Evolutionary conservation across 1,140 invertebrate species (phyloP).

Genomic region (Musca vetustissima): DNA sequence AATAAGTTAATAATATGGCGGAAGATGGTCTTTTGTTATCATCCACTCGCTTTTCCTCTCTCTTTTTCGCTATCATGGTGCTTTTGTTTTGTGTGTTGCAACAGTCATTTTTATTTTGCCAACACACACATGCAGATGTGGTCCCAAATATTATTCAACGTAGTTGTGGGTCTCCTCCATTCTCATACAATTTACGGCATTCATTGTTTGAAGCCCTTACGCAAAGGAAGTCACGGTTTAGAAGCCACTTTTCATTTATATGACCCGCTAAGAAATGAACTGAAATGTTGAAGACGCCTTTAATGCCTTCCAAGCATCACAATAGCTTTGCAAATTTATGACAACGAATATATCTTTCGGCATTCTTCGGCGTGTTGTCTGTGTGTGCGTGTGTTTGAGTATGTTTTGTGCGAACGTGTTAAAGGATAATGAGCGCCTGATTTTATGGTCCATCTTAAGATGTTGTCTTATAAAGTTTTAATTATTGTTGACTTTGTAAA

Average conservation of each 20-base stretch:
- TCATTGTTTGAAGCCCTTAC: conserved; percentile 6
- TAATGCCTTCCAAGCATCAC: neutral
- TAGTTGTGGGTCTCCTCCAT: neutral
- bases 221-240: conserved; percentile 31
- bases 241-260: conserved; percentile 14
- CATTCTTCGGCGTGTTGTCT: too few relatives aligned
- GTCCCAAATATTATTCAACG: neutral
- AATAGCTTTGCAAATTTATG: neutral
- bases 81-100: neutral
- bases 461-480: too few relatives aligned
- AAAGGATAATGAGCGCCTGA: conserved; percentile 25
- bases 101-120: conserved; percentile 4
- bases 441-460: too few relatives aligned
- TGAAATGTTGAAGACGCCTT: neutral
- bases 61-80: too few relatives aligned
- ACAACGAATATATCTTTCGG: neutral
- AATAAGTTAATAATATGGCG: conserved; percentile 56
- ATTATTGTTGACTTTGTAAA: too few relatives aligned
- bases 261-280: neutral
- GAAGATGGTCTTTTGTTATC: conserved; percentile 45
- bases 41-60: too few relatives aligned
- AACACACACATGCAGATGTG: neutral
- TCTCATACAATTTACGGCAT: conserved; percentile 16
- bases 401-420: conserved; percentile 26
- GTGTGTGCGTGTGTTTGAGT: too few relatives aligned